phyloP scores from a whole-genome alignment of 2,797 vertebrate genomes.

The Ambastaia sidthimunki region DNA sequence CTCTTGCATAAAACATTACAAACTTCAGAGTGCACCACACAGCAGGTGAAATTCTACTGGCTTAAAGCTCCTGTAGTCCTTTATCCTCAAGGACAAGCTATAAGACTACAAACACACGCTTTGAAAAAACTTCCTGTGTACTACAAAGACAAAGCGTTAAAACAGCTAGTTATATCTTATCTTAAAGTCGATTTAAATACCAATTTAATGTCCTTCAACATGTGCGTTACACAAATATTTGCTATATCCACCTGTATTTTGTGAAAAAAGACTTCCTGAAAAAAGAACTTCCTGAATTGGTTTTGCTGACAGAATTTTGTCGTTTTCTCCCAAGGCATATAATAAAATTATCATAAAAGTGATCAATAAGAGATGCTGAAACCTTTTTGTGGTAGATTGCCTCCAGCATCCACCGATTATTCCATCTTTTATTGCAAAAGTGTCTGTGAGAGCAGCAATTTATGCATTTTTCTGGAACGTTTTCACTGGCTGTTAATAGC shows the following conservation, averaged over 20 bases:
- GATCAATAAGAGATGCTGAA: neutral
- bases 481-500: constrained; percentile 8
- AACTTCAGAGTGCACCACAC: constrained; percentile 39
- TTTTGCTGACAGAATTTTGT: neutral
- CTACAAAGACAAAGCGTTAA: constrained; percentile 25
- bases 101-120: constrained; percentile 39
- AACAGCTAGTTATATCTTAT: constrained; percentile 14
- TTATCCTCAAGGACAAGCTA: constrained; percentile 48
- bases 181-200: neutral
- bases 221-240: neutral
- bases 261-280: neutral
- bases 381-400: constrained; percentile 12
- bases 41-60: constrained; percentile 41
- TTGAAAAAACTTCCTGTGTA: constrained; percentile 20
- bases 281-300: neutral
- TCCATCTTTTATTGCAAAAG: constrained; percentile 20
- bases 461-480: constrained; percentile 17
- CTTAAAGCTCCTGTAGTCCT: constrained; percentile 16
- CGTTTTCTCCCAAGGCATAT: neutral
- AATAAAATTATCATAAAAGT: neutral
- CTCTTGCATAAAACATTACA: constrained; percentile 46
- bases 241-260: neutral
- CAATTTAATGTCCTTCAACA: neutral
- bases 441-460: neutral
- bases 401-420: neutral